A percentile compares a stretch with the other conserved stretches of the same genome.
Conservation (phyloP, 2,888 invertebrate genomes). For the Heteropelma amictum region DNA sequence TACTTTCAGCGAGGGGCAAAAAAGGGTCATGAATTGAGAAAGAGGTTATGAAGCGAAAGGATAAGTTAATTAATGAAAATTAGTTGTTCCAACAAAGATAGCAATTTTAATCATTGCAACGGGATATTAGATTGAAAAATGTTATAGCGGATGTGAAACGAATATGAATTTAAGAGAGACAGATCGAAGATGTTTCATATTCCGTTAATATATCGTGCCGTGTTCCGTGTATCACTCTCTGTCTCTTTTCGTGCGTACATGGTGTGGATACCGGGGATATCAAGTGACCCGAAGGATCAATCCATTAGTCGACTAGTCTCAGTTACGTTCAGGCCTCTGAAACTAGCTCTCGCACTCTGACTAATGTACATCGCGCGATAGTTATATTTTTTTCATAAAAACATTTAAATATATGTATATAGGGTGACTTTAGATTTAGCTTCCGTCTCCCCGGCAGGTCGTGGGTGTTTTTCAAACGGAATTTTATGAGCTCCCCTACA, state of each 20-base stretch:
- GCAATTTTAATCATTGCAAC: neutral
- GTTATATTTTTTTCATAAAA: no score
- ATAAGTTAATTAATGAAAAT: no score
- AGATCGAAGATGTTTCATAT: slow-evolving; percentile 5
- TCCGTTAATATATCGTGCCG: slow-evolving; percentile 37
- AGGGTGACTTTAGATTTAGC: no score
- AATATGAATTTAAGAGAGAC: neutral
- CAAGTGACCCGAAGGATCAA: slow-evolving; percentile 68
- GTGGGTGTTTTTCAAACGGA: no score
- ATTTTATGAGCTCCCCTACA: no score
- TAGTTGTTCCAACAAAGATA: no score
- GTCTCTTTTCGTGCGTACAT: slow-evolving; percentile 57
- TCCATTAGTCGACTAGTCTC: slow-evolving; percentile 70
- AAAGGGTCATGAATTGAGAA: no score
- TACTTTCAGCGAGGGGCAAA: neutral
- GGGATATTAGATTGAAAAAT: neutral
- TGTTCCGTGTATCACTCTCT: neutral
- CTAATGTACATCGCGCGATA: no score
- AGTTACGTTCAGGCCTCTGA: slow-evolving; percentile 63
- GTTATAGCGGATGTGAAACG: neutral
- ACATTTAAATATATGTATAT: no score
- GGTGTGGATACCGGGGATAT: slow-evolving; percentile 67
- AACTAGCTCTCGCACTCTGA: no score
- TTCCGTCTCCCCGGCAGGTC: no score
- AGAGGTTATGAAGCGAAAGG: no score